These are phyloP conservation scores for Talpa occidentalis DNA, from an alignment of 2,113 vertebrate genomes.

Conservation along the genomic window DNA sequence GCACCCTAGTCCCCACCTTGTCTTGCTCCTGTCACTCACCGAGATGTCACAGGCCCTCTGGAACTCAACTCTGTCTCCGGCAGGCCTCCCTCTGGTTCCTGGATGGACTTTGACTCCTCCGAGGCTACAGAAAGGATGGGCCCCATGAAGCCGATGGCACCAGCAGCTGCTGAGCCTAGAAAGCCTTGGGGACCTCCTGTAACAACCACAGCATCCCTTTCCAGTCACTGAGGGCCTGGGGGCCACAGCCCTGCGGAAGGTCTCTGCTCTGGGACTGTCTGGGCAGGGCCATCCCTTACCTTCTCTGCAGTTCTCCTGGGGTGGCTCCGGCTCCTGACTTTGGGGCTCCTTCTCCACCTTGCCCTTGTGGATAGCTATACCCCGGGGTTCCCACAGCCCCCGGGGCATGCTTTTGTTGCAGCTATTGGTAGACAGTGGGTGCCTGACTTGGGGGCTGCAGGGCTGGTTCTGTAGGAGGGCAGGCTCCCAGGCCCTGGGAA, in stretches of 20 bases:
- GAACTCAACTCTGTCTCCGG: neutral
- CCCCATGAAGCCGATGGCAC: conserved; percentile 16
- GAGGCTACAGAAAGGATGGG: conserved; percentile 51
- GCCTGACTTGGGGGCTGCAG: conserved; percentile 28
- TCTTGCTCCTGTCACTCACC: conserved; percentile 68
- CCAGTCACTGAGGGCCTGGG: neutral
- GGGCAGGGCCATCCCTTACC: conserved; percentile 56
- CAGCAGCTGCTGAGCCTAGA: neutral
- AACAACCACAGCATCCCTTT: neutral
- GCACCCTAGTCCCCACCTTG: neutral
- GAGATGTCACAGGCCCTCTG: neutral
- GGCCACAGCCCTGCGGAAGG: neutral
- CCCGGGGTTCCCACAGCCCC: neutral
- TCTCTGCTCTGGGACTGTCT: neutral
- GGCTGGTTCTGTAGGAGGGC: neutral
- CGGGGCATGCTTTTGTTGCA: neutral
- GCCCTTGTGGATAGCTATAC: neutral
- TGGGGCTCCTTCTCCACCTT: accelerated
- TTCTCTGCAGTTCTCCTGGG: neutral
- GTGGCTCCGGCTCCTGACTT: accelerated
- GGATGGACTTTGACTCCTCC: conserved; percentile 43
- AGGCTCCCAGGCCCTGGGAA: neutral
- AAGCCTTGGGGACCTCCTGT: conserved; percentile 52
- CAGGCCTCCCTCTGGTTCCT: conserved; percentile 5
- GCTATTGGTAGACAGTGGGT: conserved; percentile 71